Evolutionary conservation across 1,140 invertebrate genomes (phyloP).

Genomic region (Dicyema japonicum): DNA sequence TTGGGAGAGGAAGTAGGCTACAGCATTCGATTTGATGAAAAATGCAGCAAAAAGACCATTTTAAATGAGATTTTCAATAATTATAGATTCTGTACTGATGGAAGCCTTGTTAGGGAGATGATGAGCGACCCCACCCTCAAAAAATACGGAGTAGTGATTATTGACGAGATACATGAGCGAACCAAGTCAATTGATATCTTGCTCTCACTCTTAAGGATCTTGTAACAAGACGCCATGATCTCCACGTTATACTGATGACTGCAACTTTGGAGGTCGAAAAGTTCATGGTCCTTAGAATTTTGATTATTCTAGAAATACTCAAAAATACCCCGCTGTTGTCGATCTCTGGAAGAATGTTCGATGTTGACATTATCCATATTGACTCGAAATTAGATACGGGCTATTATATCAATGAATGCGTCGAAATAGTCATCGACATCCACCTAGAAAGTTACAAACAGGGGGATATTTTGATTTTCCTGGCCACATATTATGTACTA

Average conservation of each 20-base stretch:
- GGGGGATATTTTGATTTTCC: too few species aligned
- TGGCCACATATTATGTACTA: too few species aligned
- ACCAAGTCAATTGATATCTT: constrained; percentile 21
- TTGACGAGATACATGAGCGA: too few species aligned
- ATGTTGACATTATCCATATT: constrained; percentile 1
- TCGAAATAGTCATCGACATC: constrained; percentile 68
- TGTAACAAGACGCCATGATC: constrained; percentile 8
- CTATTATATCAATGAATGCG: constrained; percentile 34
- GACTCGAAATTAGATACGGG: constrained; percentile 1
- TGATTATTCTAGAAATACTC: constrained; percentile 1
- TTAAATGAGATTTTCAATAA: too few species aligned
- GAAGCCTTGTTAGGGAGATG: constrained; percentile 54
- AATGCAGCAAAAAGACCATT: constrained; percentile 29
- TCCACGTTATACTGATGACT: constrained; percentile 16
- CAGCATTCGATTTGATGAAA: constrained; percentile 50
- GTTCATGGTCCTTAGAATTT: constrained; percentile 8
- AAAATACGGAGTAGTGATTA: constrained; percentile 31
- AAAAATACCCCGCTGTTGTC: constrained; percentile 1
- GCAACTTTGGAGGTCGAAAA: constrained; percentile 14
- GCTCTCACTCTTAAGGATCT: constrained; percentile 6
- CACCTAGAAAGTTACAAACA: constrained; percentile 31
- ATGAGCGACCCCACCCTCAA: constrained; percentile 61
- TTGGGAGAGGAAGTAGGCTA: constrained; percentile 60
- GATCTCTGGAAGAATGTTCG: not conserved
- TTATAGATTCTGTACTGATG: constrained; percentile 90